phyloP scores from a whole-genome alignment of 37 sponge, comb jelly and placozoan species.

The Ephydatia muelleri region DNA sequence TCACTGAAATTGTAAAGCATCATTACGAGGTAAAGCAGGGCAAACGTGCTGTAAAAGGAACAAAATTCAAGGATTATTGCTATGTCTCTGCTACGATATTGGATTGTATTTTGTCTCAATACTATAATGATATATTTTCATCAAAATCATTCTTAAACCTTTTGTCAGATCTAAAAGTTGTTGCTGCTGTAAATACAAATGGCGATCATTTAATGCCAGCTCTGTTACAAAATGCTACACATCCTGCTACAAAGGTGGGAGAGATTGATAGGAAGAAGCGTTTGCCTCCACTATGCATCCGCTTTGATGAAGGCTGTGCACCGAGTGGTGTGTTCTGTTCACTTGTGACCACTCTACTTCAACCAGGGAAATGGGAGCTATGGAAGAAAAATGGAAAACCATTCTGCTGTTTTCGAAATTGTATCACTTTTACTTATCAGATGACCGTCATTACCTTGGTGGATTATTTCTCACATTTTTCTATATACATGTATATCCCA shows the following conservation, averaged over 20 bases:
- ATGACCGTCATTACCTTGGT: neutral
- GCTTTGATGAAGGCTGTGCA: neutral
- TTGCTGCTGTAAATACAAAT: neutral
- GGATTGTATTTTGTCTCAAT: neutral
- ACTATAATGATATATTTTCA: neutral
- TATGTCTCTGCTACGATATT: neutral
- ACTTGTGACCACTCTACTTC: neutral
- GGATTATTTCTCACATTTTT: neutral
- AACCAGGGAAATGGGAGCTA: neutral
- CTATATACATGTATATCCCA: neutral
- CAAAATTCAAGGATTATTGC: neutral
- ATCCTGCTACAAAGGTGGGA: neutral
- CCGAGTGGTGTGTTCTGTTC: neutral
- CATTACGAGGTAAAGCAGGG: neutral
- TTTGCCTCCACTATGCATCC: neutral
- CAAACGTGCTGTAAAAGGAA: neutral
- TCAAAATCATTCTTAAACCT: neutral
- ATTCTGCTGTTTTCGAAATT: neutral
- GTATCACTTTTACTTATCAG: neutral
- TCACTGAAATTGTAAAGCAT: neutral
- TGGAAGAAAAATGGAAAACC: neutral
- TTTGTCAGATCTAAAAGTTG: neutral
- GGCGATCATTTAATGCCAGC: neutral
- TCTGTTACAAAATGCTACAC: neutral
- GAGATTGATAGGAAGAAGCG: neutral